Conservation (phyloP, 1,140 invertebrate species). For the Fopius arisanus region DNA sequence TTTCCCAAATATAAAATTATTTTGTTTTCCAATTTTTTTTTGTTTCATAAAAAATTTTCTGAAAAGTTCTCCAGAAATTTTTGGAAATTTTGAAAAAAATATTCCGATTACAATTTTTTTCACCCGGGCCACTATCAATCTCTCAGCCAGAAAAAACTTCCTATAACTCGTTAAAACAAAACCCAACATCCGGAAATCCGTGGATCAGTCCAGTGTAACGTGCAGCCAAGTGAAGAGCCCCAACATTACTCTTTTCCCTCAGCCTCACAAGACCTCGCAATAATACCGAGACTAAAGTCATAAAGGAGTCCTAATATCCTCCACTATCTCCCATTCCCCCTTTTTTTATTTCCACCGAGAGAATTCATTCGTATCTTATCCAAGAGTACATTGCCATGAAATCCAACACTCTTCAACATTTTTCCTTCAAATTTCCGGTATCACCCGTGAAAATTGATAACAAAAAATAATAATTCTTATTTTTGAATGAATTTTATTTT, state of each 20-base stretch:
- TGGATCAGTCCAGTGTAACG: constrained; percentile 11
- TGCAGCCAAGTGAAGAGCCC: constrained; percentile 14
- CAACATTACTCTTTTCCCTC: neutral
- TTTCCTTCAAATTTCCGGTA: too few species aligned
- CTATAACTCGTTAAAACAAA: neutral
- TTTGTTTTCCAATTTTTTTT: too few species aligned
- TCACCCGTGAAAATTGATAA: too few species aligned
- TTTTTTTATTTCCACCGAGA: neutral
- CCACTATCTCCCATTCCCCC: neutral
- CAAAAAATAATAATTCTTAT: too few species aligned
- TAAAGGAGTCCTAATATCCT: neutral
- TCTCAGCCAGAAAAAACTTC: neutral
- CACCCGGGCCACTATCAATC: neutral
- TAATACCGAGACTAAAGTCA: neutral
- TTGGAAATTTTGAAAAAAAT: too few species aligned
- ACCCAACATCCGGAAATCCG: constrained; percentile 15
- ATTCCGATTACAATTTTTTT: too few species aligned
- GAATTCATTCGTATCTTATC: neutral
- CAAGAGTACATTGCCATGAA: neutral
- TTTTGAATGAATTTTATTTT: too few species aligned
- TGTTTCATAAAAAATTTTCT: too few species aligned
- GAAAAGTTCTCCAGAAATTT: too few species aligned
- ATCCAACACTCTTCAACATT: too few species aligned
- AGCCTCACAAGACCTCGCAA: neutral
- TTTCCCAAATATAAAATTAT: too few species aligned